Conservation (phyloP, 1,140 invertebrate genomes). For the Telenomus remus region DNA sequence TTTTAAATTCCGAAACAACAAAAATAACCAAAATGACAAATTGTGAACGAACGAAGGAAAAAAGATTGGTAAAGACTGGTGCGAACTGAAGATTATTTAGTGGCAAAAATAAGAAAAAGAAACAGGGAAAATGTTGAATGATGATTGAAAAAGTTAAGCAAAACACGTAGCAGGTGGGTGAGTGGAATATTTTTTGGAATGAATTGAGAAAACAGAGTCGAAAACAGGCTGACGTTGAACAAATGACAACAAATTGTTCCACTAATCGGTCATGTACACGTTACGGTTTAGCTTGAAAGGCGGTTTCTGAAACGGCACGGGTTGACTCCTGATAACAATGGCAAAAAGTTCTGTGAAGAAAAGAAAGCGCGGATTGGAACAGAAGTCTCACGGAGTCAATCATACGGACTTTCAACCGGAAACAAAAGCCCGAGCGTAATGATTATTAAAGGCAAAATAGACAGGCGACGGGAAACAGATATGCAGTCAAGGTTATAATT, state of each 20-base stretch:
- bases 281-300: conserved; percentile 9
- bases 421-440: conserved; percentile 17
- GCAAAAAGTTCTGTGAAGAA: conserved; percentile 18
- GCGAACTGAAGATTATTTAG: too few relatives aligned
- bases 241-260: conserved; percentile 5
- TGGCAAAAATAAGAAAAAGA: too few relatives aligned
- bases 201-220: too few relatives aligned
- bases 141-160: too few relatives aligned
- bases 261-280: conserved; percentile 23
- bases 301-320: background rate
- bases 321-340: conserved; percentile 8
- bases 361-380: conserved; percentile 34
- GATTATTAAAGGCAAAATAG: conserved; percentile 14
- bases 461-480: conserved; percentile 2
- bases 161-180: too few relatives aligned
- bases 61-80: too few relatives aligned
- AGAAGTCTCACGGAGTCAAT: conserved; percentile 15
- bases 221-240: background rate
- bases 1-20: too few relatives aligned
- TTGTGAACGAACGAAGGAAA: too few relatives aligned
- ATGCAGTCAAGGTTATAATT: conserved; percentile 19
- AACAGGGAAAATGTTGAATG: too few relatives aligned
- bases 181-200: too few relatives aligned
- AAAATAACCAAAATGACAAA: too few relatives aligned
- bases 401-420: conserved; percentile 37